Conservation (phyloP, 2,797 vertebrate species). For the Bovichtus diacanthus region DNA sequence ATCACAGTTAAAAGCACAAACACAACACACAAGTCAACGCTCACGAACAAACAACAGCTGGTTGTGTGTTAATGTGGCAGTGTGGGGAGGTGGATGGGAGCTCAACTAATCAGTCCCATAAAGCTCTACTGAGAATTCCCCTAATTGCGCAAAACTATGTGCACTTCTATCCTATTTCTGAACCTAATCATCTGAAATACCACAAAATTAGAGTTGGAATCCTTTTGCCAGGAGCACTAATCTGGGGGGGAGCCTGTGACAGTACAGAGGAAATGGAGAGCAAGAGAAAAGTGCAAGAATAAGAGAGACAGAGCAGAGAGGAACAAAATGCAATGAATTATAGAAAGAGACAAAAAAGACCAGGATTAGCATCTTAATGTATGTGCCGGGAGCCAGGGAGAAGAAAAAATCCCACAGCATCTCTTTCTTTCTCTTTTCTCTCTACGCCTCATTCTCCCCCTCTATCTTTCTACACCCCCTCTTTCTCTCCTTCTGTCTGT, state of each 20-base stretch:
- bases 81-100: conserved; percentile 62
- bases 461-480: conserved; percentile 50
- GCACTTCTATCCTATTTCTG: conserved; percentile 80
- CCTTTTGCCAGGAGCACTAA: conserved; percentile 76
- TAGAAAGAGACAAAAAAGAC: conserved; percentile 82
- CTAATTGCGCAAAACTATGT: conserved; percentile 77
- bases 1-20: conserved; percentile 71
- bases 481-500: conserved; percentile 59
- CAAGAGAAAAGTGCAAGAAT: conserved; percentile 63
- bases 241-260: conserved; percentile 73
- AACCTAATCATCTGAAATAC: conserved; percentile 82
- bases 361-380: conserved; percentile 85
- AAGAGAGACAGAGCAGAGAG: conserved; percentile 62
- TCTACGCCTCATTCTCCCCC: conserved; percentile 33
- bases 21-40: conserved; percentile 69
- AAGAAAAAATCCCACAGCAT: conserved; percentile 79
- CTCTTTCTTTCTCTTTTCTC: conserved; percentile 59
- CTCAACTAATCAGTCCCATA: conserved; percentile 76
- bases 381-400: conserved; percentile 77
- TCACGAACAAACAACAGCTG: conserved; percentile 82
- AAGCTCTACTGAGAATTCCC: conserved; percentile 74
- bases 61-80: conserved; percentile 69
- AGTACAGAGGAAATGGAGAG: conserved; percentile 67
- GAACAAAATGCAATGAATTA: conserved; percentile 83
- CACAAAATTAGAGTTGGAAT: conserved; percentile 81